Percentiles rank a stretch among this genome's conserved stretches.
Evolutionary conservation across 2,797 vertebrate genomes (phyloP).

Genomic region (Poecile montanus): DNA sequence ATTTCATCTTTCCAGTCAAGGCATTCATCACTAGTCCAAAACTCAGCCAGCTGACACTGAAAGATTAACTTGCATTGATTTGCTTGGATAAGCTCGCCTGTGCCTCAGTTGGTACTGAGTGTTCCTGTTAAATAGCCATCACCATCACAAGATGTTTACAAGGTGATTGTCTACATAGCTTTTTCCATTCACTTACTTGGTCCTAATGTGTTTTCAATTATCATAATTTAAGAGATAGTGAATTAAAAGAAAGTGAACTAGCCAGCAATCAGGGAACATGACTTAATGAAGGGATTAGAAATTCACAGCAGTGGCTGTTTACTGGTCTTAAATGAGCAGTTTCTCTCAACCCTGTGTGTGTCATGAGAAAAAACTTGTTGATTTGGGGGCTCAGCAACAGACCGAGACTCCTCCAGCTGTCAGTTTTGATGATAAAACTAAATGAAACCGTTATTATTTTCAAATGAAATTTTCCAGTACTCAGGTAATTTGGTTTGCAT

Average conservation of each 20-base stretch:
- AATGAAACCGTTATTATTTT: conserved; percentile 33
- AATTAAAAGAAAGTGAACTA: conserved; percentile 51
- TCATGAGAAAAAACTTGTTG: conserved; percentile 55
- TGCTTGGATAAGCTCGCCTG: conserved; percentile 83
- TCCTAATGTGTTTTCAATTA: conserved; percentile 66
- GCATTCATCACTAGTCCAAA: conserved; percentile 83
- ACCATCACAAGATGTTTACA: conserved; percentile 76
- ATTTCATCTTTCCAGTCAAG: conserved; percentile 83
- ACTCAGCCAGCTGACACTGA: conserved; percentile 83
- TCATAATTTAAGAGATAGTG: conserved; percentile 62
- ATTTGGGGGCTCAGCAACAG: background rate
- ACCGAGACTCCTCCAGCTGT: conserved; percentile 43
- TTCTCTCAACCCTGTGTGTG: background rate
- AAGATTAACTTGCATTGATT: conserved; percentile 89
- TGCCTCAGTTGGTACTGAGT: conserved; percentile 74
- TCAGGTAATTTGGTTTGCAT: conserved; percentile 41
- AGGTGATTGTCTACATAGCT: conserved; percentile 73
- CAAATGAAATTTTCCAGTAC: conserved; percentile 38
- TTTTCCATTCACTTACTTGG: conserved; percentile 49
- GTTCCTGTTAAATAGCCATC: conserved; percentile 77
- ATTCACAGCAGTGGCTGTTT: conserved; percentile 19
- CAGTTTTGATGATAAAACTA: conserved; percentile 21
- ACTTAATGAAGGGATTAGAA: conserved; percentile 36
- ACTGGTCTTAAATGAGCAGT: conserved; percentile 9
- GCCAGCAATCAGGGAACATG: background rate